Evolutionary conservation across 35 echinoderm and acorn worm genomes (phyloP).

Genomic region (Nesometra sesokonis): DNA sequence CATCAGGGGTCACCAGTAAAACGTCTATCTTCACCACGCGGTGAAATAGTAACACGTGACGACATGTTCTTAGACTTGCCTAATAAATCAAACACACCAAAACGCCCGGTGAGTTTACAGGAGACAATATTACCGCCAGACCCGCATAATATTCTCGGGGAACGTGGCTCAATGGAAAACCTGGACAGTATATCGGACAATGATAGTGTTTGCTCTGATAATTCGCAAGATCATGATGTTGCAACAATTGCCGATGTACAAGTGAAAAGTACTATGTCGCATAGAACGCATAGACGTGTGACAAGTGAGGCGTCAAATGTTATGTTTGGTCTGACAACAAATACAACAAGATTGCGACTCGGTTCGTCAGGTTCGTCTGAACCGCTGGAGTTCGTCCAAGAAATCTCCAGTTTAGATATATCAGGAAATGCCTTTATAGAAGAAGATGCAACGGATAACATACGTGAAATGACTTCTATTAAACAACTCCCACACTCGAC

Average conservation of each 20-base stretch:
- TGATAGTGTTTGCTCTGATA: constrained; percentile 5
- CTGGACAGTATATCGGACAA: constrained; percentile 72
- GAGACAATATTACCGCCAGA: constrained; percentile 3
- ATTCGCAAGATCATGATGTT: background rate
- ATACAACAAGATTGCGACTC: background rate
- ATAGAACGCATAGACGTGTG: background rate
- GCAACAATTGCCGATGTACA: background rate
- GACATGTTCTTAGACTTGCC: constrained; percentile 25
- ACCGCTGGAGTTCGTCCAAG: background rate
- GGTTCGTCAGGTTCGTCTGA: background rate
- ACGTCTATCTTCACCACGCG: background rate
- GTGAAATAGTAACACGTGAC: constrained; percentile 16
- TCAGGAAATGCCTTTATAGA: background rate
- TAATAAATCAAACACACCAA: background rate
- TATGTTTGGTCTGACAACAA: background rate
- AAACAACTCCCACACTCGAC: background rate
- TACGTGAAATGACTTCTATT: no score
- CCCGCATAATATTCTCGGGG: constrained; percentile 33
- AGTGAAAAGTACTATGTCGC: background rate
- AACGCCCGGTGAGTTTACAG: constrained; percentile 27
- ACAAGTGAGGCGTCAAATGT: background rate
- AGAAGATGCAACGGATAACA: background rate
- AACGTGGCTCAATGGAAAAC: constrained; percentile 41
- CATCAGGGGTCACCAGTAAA: background rate
- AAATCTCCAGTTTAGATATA: background rate